Evolutionary conservation across 2,888 invertebrate genomes (phyloP), one percentile per base, ranked within the genome.

Genomic region (Aporophyla nigra): DNA sequence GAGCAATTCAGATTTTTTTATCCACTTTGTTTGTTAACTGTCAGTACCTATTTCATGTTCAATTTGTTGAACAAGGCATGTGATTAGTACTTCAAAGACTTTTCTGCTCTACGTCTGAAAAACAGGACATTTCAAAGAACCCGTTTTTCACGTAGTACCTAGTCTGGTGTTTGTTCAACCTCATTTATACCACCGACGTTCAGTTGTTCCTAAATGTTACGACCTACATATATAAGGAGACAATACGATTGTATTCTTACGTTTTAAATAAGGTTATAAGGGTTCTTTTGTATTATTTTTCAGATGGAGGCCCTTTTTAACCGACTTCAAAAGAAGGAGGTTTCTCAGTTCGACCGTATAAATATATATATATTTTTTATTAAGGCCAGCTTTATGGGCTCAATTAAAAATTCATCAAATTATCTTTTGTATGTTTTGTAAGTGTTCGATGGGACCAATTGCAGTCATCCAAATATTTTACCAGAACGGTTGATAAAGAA

Each of bases 111-210:
- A 58, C 40, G 24, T 66, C 58, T 46, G 51, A 58, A 58, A 76
- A 73, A 66, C 33, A 12, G 21, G 24, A 1, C 1, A 78, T 62
- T 49, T 10, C 19, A 27, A 43, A 54, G 53, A 14, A 46, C 33
- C 4, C 5, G 16, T 54, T 40, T 53, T 46, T 33, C 4, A 27
- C 40, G 33, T n/a, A 16, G 27, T 24, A 33, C 33, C 33, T 33
- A 19, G 0, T 27, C 56, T 51, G 14, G 54, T 51, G 68, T 67
- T 62, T 62, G 51, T 62, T 56, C n/a, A 78, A 54, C 3, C 27
- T 68, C 67, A 40, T 76, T 54, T 49, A 21, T 56, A 4, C 49
- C 10, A 78, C 40, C 53, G 40, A 78, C 27, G 24, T 24, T 24
- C 24, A 77, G 54, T 49, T 49, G 5, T 19, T 40, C 0, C 6